Base-by-base conservation (phyloP, 2,888 invertebrate species). In the Diarsia dahlii region DNA sequence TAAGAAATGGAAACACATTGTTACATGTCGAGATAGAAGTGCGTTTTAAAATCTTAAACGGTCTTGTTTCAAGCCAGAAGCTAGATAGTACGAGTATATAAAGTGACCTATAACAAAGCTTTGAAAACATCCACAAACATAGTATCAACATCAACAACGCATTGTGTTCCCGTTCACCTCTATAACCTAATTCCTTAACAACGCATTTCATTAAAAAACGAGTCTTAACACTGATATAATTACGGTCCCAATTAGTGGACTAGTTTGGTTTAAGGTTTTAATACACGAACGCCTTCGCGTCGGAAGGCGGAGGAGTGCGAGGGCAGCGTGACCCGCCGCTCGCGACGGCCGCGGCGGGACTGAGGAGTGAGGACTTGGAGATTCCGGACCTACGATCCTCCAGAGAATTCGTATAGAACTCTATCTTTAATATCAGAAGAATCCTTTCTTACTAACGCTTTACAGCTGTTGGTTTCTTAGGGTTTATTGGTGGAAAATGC, bases 311-410 rank as follows among this genome's bases (percentile, higher is more conserved):
- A 50, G 2, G 13, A 46, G n/a, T 56, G 46, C 45, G 1, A 39
- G 18, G 64, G 63, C 62, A 71, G 85, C 73, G 83, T 85, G 84
- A 93, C 93, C 95, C 95, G 95, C 94, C 95, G 95, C 94, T 91
- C 94, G 93, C 95, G 95, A 93, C 93, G 94, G 89, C 87, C 93
- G 95, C 95, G 95, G 94, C 95, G 95, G 95, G 94, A 95, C 95
- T 95, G 94, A 87, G 12, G 70, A 64, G n/a, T n/a, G 28, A 28
- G 28, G 28, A 28, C 28, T 28, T 28, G 28, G 63, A 74, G 69
- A 65, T 10, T 45, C 20, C 39, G 70, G 52, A 10, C 48, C 82
- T 58, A 74, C 20, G 71, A 65, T 60, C 52, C 58, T 66, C 54
- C 50, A 60, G 69, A 80, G 68, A 50, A 13, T 54, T 63, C 50